Base-by-base conservation (phyloP, 2,797 vertebrate genomes). In the Clarias fuscus region DNA sequence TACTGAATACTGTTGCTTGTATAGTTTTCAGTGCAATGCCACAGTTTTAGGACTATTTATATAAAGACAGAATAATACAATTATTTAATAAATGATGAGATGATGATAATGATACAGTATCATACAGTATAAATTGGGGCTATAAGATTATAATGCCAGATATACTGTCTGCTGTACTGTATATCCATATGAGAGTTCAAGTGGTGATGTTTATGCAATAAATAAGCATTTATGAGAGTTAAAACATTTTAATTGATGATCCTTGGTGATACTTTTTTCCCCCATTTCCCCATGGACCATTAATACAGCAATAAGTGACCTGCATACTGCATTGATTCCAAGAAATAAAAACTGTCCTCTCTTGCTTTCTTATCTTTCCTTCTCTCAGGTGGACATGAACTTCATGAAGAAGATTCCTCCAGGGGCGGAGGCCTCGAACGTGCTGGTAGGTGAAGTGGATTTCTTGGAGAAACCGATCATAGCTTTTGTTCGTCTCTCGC, bases 401-500 rank as follows among this genome's bases (percentile, higher is more conserved):
- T 99, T 99, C 92, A 99, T 99, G 98, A 98, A 94, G 95, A 99
- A 99, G 95, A 99, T 99, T 89, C 98, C 98, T 75, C 95, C 96
- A 0, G 97, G 97, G 77, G 98, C 98, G 0, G 98, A 99, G 90
- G 97, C 98, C 88, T 99, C 98, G 81, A 99, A 99, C 86, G 97
- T 99, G 22, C 93, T 99, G 92, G 97, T 99, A 82, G 98, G 98
- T 84, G 96, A 98, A 89, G 97, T 98, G 70, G 96, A 98, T 91
- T 98, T 98, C 94, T 93, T 99, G 92, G 96, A 99, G 91, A 94
- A 96, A 58, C 97, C 98, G 2, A 97, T 99, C 89, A 97, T 98
- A 89, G 98, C 98, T 8, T 99, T 99, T 90, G 92, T 99, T 83
- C 96, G 98, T 58, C 94, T 99, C 40, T 94, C 97, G 7, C 98